Evolutionary conservation across 2,888 invertebrate species (phyloP), one percentile per base, ranked within the genome.

Genomic region (Dusona sp.): DNA sequence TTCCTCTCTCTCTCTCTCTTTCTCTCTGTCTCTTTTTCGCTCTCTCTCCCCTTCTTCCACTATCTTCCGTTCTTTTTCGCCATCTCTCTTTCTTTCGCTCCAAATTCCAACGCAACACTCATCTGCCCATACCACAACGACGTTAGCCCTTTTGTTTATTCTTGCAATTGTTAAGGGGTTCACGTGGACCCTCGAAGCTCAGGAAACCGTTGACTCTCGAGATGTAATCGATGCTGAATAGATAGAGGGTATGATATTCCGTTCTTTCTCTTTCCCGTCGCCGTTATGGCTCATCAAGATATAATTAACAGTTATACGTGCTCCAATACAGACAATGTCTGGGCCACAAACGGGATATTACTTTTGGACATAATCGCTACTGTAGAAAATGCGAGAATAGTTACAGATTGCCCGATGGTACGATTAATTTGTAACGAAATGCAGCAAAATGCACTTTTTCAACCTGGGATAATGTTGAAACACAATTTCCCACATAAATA

Each of bases 61-160:
- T 33, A 45, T 38, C 67, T 61, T 64, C 22, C 22, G 36, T 25
- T 38, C 67, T 54, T 29, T 42, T 33, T 61, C 72, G 45, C 72
- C 38, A 38, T 74, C 72, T 74, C 81, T 77, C 67, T 80, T 64
- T 65, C 36, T 64, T 68, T 68, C 75, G 33, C 73, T 48, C 29
- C 45, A 72, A 72, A 78, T 54, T 77, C 36, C 77, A 67, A 22
- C 70, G 36, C 48, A 67, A 48, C 57, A 48, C 48, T 42, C 61
- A 19, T 33, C 72, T 64, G 64, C 73, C 79, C 68, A 22, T 74
- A 64, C 64, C 73, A 57, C 67, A 83, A 61, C 78, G 79, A 33
- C 83, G 36, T 42, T 77, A 73, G 80, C 80, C 78, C 86, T 86
- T 83, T 83, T 83, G 83, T 86, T 86, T 86, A 73, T 80, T 77